Conservation (phyloP, 2,888 invertebrate genomes). For the Cybosia mesomella region DNA sequence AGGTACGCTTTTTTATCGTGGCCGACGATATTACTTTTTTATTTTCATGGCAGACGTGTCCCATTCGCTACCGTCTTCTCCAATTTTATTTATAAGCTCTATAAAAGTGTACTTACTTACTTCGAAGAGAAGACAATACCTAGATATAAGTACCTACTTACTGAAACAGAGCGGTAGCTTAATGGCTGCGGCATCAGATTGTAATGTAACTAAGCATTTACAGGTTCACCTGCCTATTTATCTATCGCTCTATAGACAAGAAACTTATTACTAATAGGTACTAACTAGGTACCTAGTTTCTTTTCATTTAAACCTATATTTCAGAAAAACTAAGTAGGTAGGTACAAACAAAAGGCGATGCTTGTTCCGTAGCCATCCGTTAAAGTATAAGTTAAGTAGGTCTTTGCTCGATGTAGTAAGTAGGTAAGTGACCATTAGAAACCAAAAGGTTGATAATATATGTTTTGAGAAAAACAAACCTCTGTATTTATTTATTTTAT, state of each 20-base stretch:
- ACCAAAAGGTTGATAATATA: no score
- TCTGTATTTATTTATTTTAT: no score
- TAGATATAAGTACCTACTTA: neutral
- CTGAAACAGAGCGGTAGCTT: neutral
- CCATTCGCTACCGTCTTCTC: constrained; percentile 67
- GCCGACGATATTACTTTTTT: constrained; percentile 72
- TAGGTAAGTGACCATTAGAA: no score
- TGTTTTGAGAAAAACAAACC: no score
- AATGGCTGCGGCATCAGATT: neutral
- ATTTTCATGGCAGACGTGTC: constrained; percentile 76
- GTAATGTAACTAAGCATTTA: neutral
- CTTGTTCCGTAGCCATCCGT: no score
- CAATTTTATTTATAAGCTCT: constrained; percentile 60
- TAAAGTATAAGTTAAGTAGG: no score
- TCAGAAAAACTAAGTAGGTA: no score
- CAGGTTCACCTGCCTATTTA: neutral
- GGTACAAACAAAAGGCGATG: no score
- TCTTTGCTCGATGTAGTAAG: no score
- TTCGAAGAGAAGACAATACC: constrained; percentile 41
- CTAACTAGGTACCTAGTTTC: neutral
- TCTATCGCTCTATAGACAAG: neutral
- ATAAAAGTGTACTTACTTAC: constrained; percentile 53
- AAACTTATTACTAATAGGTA: neutral
- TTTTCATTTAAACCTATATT: no score
- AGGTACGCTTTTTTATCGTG: constrained; percentile 72